Percentiles rank a stretch among this genome's conserved stretches.
Conservation (phyloP, 2,113 vertebrate genomes). For the Tychaedon coryphoeus region DNA sequence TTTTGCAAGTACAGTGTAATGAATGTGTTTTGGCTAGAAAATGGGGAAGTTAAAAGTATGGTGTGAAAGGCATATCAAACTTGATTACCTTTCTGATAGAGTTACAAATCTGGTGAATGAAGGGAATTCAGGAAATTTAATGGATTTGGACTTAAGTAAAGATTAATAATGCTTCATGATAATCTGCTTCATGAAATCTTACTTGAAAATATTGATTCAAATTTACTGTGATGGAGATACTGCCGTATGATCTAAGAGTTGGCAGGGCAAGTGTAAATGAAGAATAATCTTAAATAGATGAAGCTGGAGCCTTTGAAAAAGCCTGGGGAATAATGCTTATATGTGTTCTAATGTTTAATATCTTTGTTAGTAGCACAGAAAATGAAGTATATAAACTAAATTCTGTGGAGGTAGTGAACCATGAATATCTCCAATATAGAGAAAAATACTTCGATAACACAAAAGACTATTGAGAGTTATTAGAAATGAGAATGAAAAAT, state of each 20-base stretch:
- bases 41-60: background rate
- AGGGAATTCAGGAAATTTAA: background rate
- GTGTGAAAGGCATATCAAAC: background rate
- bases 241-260: background rate
- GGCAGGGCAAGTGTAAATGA: background rate
- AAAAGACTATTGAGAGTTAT: background rate
- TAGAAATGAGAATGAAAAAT: background rate
- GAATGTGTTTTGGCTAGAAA: background rate
- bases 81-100: background rate
- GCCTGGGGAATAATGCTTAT: background rate
- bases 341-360: background rate
- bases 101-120: background rate
- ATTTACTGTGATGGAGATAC: background rate
- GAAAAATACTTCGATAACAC: background rate
- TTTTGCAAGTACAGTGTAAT: background rate
- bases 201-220: slow-evolving; percentile 21
- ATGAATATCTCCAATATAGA: background rate
- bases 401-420: background rate
- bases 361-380: slow-evolving; percentile 19
- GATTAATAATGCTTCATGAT: background rate
- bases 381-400: background rate
- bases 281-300: background rate
- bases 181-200: background rate
- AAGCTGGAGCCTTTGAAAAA: background rate
- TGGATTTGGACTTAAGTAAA: background rate